phyloP scores from a whole-genome alignment of 1,140 invertebrate genomes.

The Penaeus japonicus region DNA sequence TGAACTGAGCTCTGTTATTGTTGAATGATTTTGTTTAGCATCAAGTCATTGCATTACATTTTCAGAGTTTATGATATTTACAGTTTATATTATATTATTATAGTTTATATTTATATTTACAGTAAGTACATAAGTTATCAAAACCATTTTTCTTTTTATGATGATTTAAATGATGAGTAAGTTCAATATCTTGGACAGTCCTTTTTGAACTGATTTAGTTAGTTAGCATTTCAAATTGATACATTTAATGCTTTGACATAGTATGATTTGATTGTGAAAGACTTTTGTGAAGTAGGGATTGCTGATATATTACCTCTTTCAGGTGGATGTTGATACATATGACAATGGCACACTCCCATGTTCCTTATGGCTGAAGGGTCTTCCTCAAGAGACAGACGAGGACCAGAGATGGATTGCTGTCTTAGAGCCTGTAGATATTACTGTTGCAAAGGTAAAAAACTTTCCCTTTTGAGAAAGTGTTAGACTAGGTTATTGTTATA shows the following conservation, averaged over 20 bases:
- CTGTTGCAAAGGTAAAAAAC: slow-evolving; percentile 19
- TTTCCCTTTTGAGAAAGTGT: background rate
- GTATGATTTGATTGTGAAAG: background rate
- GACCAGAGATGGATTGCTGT: slow-evolving; percentile 40
- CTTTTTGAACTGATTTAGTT: too few species aligned
- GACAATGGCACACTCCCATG: slow-evolving; percentile 21
- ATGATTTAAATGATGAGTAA: too few species aligned
- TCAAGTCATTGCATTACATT: too few species aligned
- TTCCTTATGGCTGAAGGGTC: slow-evolving; percentile 31
- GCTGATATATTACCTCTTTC: background rate
- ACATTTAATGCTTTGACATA: background rate
- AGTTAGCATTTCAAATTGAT: too few species aligned
- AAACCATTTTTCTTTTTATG: too few species aligned
- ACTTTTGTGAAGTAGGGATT: background rate
- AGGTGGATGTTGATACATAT: slow-evolving; percentile 26
- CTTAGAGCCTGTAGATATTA: slow-evolving; percentile 29
- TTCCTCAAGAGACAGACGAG: slow-evolving; percentile 21
- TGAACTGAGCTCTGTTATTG: background rate
- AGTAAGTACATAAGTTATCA: too few species aligned
- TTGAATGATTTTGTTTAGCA: background rate
- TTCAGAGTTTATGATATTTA: too few species aligned
- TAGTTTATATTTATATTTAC: too few species aligned
- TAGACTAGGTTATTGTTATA: background rate
- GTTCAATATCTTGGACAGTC: too few species aligned
- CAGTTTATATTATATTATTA: too few species aligned